Evolutionary conservation across 2,113 vertebrate species (phyloP).

Genomic region (Passer montanus): DNA sequence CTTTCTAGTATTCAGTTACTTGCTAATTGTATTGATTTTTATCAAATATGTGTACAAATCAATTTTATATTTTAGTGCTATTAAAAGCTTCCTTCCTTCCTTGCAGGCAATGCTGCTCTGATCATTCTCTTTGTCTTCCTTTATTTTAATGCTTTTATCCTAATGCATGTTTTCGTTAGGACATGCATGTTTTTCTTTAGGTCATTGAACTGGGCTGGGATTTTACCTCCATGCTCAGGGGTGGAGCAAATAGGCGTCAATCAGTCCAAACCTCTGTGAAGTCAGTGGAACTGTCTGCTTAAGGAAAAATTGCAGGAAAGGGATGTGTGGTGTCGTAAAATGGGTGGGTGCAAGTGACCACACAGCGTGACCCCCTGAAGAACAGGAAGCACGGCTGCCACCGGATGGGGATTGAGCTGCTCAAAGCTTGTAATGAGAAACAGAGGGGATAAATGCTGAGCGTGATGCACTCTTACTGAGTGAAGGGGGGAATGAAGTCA

Average conservation of each 20-base stretch:
- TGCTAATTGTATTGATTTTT: slow-evolving; percentile 71
- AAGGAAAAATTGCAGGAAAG: slow-evolving; percentile 31
- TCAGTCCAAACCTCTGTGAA: not conserved
- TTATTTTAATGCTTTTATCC: slow-evolving; percentile 43
- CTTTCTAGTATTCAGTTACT: slow-evolving; percentile 57
- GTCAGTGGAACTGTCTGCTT: not conserved
- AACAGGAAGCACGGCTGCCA: not conserved
- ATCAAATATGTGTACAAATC: slow-evolving; percentile 68
- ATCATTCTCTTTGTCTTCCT: slow-evolving; percentile 1
- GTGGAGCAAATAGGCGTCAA: not conserved
- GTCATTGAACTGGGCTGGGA: not conserved
- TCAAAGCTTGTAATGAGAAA: not conserved
- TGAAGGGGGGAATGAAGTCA: not conserved
- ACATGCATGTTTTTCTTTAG: not conserved
- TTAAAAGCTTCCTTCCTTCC: slow-evolving; percentile 60
- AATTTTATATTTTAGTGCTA: slow-evolving; percentile 62
- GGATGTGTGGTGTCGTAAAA: not conserved
- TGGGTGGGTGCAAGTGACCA: not conserved
- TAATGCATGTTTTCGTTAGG: not conserved
- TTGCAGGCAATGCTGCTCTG: not conserved
- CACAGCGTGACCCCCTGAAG: not conserved
- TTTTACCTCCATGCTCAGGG: not conserved
- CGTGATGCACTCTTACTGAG: not conserved
- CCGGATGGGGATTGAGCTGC: not conserved
- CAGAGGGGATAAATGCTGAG: not conserved